These are phyloP conservation scores for Thysanoteuthis rhombus DNA, from an alignment of 2,888 invertebrate species.

Conservation along the genomic window DNA sequence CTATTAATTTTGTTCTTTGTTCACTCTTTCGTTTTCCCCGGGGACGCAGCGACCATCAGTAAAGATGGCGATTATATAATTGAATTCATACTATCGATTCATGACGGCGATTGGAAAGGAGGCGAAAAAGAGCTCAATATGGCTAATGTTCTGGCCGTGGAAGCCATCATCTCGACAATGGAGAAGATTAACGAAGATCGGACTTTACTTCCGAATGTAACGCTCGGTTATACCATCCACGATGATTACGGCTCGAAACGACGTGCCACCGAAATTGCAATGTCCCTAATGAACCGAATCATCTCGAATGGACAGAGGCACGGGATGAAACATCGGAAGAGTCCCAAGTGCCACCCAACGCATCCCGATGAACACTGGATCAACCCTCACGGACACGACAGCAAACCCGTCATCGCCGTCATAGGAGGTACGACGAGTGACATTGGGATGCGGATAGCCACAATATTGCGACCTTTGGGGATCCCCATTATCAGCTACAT, in stretches of 20 bases:
- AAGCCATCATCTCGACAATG: neutral
- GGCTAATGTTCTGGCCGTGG: neutral
- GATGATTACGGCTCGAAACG: neutral
- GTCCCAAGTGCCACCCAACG: neutral
- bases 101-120: neutral
- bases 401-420: neutral
- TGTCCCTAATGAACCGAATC: neutral
- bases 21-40: neutral
- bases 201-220: neutral
- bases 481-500: neutral
- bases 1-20: neutral
- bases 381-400: neutral
- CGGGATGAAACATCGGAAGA: neutral
- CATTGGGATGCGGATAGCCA: neutral
- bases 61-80: constrained; percentile 22
- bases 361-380: neutral
- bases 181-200: neutral
- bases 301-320: neutral
- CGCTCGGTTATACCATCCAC: constrained; percentile 13
- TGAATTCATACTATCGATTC: neutral
- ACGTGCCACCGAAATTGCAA: neutral
- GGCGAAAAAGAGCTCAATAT: neutral
- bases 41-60: neutral
- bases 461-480: neutral
- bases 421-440: neutral